Evolutionary conservation across 2,797 vertebrate genomes (phyloP), one percentile per base, ranked within the genome.

Genomic region (Sebastolobus alascanus): DNA sequence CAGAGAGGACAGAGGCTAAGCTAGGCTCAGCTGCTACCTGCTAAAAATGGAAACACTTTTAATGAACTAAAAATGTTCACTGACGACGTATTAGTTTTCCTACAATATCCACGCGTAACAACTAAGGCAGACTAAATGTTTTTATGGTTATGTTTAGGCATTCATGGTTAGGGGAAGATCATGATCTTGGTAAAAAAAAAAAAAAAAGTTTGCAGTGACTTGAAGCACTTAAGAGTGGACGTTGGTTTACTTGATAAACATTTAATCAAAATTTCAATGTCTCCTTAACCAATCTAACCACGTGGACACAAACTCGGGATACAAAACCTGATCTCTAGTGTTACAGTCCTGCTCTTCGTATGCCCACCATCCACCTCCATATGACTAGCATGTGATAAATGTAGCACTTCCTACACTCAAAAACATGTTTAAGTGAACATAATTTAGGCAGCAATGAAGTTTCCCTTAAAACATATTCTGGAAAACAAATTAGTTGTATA

Each of bases 1-100:
- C 70, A 40, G 14, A 64, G 72, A 80, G 12, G 73, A 60, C 68
- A 10, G 35, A 59, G 27, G 70, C 27, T 27, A 9, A 66, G 1
- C 22, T 25, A 13, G 9, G 5, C 33, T 67, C 54, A 13, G 5
- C 60, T 65, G 29, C 46, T 70, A 37, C 43, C 52, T 55, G 64
- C 20, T 18, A 20, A 56, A 72, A 31, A 54, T 8, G 13, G 14
- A 63, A 68, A 54, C 52, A 29, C 13, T n/a, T n/a, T 22, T 4
- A 3, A 71, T 31, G 2, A 22, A n/a, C 37, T 9, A 4, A 27
- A 58, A 35, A 46, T 14, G 3, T 43, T 16, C 5, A 4, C 37
- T 25, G 52, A 33, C 25, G 11, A 16, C 11, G 1, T 13, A 12
- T 27, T 22, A 6, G 25, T 46, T 18, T 8, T 29, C 14, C 33